Base-by-base conservation (phyloP, 2,797 vertebrate genomes). In the Poeciliopsis infans region DNA sequence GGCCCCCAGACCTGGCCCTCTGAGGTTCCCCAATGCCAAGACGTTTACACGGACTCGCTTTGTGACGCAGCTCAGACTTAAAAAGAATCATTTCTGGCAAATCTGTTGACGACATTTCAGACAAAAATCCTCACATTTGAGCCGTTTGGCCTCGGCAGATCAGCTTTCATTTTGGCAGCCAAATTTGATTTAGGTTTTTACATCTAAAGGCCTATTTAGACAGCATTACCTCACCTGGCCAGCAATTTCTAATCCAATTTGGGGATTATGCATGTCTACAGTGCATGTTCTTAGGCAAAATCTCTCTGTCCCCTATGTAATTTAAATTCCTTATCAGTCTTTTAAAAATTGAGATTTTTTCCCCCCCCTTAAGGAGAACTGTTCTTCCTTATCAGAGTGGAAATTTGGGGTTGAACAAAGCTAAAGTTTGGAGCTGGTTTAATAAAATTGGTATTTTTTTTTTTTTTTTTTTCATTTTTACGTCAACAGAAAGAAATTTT, bases 1-100 rank as follows among this genome's bases (percentile, higher is more conserved):
- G 92, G 93, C 91, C n/a, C 93, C 93, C 87, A 88, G 88, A 92
- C 86, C 81, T 43, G 82, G 84, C 76, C 83, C 80, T 70, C 82
- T 28, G 53, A 79, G 20, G 33, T 75, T 87, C 53, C 7, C 55
- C 74, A 75, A 64, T 31, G 89, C 93, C 90, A 93, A 93, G 84
- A 87, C 53, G 84, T 90, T 87, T 83, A 33, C 79, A 73, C 74
- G 72, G 87, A 75, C 72, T 71, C 2, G 71, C 71, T 73, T 45
- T 75, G 72, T 41, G 77, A 76, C 85, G 81, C 76, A 74, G 77
- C 84, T 90, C 86, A 87, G 75, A 91, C 82, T 84, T 86, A 87
- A 90, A 53, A 92, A 90, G 70, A n/a, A 79, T 89, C 55, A 75
- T 80, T 79, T 88, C 83, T 89, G 72, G 71, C 88, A 89, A 86